Percentiles rank a stretch among this genome's conserved stretches.
phyloP scores from a whole-genome alignment of 2,888 invertebrate species.

The Melanargia galathea region DNA sequence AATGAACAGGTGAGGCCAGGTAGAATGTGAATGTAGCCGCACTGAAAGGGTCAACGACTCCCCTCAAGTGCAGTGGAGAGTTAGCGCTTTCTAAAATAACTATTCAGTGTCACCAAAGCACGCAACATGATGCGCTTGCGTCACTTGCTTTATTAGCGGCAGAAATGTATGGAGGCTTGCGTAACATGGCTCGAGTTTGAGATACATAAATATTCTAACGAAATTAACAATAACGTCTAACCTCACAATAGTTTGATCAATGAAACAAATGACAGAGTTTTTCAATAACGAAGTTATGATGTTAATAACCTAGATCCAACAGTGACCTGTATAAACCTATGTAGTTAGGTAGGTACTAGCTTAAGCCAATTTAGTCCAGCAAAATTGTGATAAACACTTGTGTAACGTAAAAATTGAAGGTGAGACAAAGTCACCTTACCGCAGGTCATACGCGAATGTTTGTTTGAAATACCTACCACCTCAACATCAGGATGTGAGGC shows the following conservation, averaged over 20 bases:
- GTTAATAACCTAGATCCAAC: neutral
- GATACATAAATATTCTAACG: conserved; percentile 29
- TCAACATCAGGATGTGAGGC: conserved; percentile 66
- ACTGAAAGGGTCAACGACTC: conserved; percentile 64
- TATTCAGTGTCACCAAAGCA: conserved; percentile 74
- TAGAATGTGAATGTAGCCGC: conserved; percentile 35
- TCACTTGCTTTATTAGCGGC: conserved; percentile 52
- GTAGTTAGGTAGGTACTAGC: neutral
- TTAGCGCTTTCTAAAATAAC: conserved; percentile 77
- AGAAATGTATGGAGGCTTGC: conserved; percentile 32
- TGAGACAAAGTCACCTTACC: conserved; percentile 48
- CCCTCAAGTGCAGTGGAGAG: conserved; percentile 57
- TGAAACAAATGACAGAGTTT: neutral
- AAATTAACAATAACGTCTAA: neutral
- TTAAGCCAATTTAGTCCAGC: conserved; percentile 2
- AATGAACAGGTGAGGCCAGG: conserved; percentile 23
- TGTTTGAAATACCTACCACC: conserved; percentile 48
- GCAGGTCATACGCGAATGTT: conserved; percentile 58
- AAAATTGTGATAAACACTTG: conserved; percentile 18
- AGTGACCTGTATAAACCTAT: neutral
- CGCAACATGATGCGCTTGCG: conserved; percentile 66
- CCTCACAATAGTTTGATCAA: neutral
- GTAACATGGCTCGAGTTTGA: conserved; percentile 48
- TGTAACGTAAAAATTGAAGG: conserved; percentile 15
- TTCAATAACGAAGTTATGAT: neutral